phyloP scores from a whole-genome alignment of 2,113 vertebrate species.

The Microcebus tavaratra region DNA sequence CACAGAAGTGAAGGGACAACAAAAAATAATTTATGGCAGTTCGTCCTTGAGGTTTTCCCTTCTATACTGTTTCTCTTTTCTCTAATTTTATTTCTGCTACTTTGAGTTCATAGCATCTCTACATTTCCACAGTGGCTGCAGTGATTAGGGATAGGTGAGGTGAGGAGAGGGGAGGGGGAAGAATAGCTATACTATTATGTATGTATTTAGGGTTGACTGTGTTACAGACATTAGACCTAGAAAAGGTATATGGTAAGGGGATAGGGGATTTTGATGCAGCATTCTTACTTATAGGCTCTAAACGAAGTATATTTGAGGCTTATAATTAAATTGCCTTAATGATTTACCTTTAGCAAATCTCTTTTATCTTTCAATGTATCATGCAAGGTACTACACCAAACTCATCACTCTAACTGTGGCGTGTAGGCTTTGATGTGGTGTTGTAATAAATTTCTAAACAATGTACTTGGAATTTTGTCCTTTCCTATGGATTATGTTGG shows the following conservation, averaged over 20 bases:
- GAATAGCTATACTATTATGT: background rate
- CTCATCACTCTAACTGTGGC: background rate
- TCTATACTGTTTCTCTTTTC: background rate
- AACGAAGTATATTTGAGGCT: background rate
- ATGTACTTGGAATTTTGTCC: background rate
- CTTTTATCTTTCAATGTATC: background rate
- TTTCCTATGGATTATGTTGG: background rate
- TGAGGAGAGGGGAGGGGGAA: background rate
- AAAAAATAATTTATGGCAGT: background rate
- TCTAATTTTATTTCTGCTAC: background rate
- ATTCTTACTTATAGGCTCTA: background rate
- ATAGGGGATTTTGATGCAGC: background rate
- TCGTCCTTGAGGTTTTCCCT: background rate
- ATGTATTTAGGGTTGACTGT: background rate
- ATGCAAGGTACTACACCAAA: background rate
- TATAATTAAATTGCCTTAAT: background rate
- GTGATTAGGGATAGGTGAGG: background rate
- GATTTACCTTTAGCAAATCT: background rate
- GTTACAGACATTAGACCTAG: background rate
- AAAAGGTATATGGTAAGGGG: background rate
- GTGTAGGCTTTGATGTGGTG: background rate
- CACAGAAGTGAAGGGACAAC: background rate
- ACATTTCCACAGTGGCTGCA: background rate
- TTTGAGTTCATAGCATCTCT: background rate
- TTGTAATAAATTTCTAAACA: background rate